Base-by-base conservation (phyloP, 2,113 vertebrate genomes). In the Esox niger region DNA sequence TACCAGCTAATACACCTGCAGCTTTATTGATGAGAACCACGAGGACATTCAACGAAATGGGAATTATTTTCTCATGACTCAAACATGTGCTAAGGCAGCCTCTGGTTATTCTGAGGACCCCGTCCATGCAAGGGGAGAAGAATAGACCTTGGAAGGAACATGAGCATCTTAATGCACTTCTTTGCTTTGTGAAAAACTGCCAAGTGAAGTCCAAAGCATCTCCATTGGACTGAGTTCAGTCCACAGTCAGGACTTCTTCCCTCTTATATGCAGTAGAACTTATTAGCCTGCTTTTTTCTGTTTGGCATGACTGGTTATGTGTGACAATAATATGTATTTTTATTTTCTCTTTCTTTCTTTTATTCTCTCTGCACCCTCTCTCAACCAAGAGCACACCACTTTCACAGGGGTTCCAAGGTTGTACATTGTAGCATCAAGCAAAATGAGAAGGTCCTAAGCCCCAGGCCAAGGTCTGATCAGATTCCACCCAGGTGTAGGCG, bases 101-200 rank as follows among this genome's bases (percentile, higher is more conserved):
- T 70, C 25, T 33, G 2, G 32, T 54, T 46, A 26, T 10, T 61
- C 31, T 31, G 3, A 58, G 57, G 59, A 56, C 23, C 10, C 23
- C 56, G 11, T 80, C 74, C 68, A 79, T 73, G 54, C 68, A 32
- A 65, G 70, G 20, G 7, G 63, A 75, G 78, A 73, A 68, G 60
- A 78, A 76, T 35, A 78, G 77, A 83, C 76, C 70, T 77, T 84
- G 75, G 75, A 81, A 64, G 33, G 62, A 64, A 55, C 70, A 38
- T 29, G 31, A 79, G 61, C 23, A 49, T 61, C 69, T 81, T 59
- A 81, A 80, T 77, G 59, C 63, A 75, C 81, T 75, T 82, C 65
- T 80, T 49, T 72, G 60, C 73, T 79, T 79, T 73, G 66, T 79
- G 68, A 43, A 74, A 76, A 61, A 64, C 74, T 77, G 76, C 83